phyloP scores from a whole-genome alignment of 1,140 invertebrate species.

The Aleiodes sp. region DNA sequence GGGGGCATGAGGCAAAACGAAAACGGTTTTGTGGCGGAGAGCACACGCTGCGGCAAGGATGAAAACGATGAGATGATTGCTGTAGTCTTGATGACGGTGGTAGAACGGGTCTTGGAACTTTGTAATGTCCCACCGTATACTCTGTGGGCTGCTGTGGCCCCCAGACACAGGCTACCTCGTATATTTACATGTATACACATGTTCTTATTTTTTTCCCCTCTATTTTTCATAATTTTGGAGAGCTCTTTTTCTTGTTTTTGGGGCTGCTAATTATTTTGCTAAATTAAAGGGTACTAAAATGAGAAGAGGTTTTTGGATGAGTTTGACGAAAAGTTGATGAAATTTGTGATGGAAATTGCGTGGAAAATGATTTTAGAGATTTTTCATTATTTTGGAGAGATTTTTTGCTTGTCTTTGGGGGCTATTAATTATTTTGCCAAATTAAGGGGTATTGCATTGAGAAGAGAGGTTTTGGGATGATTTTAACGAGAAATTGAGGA shows the following conservation, averaged over 20 bases:
- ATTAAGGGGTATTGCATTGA: too few relatives aligned
- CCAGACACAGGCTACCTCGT: slow-evolving; percentile 10
- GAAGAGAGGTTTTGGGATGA: too few relatives aligned
- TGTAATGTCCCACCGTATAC: slow-evolving; percentile 9
- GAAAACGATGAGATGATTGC: slow-evolving; percentile 42
- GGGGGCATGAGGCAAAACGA: neutral
- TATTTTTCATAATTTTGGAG: neutral
- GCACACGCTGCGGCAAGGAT: slow-evolving; percentile 34
- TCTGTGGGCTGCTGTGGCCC: slow-evolving; percentile 30
- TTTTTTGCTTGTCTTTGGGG: neutral
- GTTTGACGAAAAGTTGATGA: too few relatives aligned
- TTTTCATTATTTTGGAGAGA: neutral
- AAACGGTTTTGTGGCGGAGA: neutral
- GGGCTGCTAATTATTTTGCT: neutral
- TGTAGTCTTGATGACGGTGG: slow-evolving; percentile 30
- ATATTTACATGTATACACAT: slow-evolving; percentile 17
- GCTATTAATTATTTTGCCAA: neutral
- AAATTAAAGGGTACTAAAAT: too few relatives aligned
- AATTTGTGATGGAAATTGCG: too few relatives aligned
- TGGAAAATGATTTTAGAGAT: too few relatives aligned
- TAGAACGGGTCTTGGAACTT: slow-evolving; percentile 25
- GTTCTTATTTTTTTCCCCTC: slow-evolving; percentile 9
- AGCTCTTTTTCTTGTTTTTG: neutral
- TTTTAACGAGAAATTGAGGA: too few relatives aligned
- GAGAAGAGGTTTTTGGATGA: too few relatives aligned